Evolutionary conservation across 2,888 invertebrate genomes (phyloP), one percentile per base, ranked within the genome.

Genomic region (Herminia tarsipennalis): DNA sequence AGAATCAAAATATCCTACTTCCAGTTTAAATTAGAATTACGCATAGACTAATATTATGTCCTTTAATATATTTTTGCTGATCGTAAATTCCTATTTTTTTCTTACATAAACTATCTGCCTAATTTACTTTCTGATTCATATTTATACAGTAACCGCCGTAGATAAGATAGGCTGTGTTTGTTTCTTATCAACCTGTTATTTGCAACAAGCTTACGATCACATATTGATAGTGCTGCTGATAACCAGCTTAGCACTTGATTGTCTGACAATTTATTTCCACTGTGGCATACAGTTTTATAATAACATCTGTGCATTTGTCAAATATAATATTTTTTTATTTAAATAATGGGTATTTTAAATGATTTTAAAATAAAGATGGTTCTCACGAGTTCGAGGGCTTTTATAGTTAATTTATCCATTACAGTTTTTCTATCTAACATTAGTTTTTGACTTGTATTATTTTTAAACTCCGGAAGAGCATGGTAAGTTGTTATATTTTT

Each of bases 131-230:
- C 55, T 58, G 51, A 20, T 46, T 56, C 51, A 43, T 61, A 76
- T 79, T 81, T 78, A 58, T 60, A 74, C 73, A 74, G 70, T 71
- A 79, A 73, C 68, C 78, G 66, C 71, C 42, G 58, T 52, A 73
- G 88, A 89, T 88, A 83, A 89, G 88, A 88, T 87, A 86, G 58
- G 68, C 74, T 74, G 72, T 75, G 78, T 79, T 79, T 76, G 66
- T 70, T 79, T 70, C 78, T 89, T 89, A 89, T 89, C 89, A 78
- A 69, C 70, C 60, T 81, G 76, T 76, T 89, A 86, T 88, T 88
- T 89, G 83, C 79, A 74, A 76, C 81, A 82, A 83, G 87, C 87
- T 85, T 84, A 84, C 82, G 84, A 86, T 84, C 83, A 76, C 70
- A 73, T 83, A 85, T 84, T 86, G 88, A 89, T 89, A 88, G 76